Evolutionary conservation across 2,113 vertebrate genomes (phyloP), one percentile per base, ranked within the genome.

Genomic region (Proteles cristata): DNA sequence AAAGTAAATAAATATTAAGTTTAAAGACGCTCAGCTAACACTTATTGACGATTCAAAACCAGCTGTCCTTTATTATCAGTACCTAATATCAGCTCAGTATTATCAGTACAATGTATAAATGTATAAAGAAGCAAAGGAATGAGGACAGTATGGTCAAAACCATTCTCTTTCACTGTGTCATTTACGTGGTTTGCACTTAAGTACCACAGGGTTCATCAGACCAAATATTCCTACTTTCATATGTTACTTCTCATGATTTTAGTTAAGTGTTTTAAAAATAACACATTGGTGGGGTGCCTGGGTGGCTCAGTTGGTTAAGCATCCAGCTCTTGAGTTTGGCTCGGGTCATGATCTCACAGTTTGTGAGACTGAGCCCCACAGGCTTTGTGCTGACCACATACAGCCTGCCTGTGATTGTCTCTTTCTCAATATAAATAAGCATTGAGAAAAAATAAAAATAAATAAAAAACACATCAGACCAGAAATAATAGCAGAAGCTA

Each of bases 401-500:
- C 15, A 55, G 53, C 53, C 53, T 55, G 53, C 53, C 17, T 55
- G 53, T 55, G 53, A 55, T 55, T 55, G 5, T 55, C 53, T 55
- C 53, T 55, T 15, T 55, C 16, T 55, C 53, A 55, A 55, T 17
- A 55, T 55, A 55, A 50, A 11, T 50, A 50, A 55, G 16, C 53
- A 55, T 17, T 23, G 39, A 39, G 39, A 39, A 63, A 63, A 77
- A 96, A 94, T 48, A 48, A 48, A 5, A 50, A 50, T 50, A 96
- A 39, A 39, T 39, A 39, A 39, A 65, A 39, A 92, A 94, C 33
- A 43, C 17, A 11, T 1, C 69, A 66, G 63, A 45, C 11, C 53
- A 95, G 65, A 95, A 95, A 97, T 89, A 83, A 84, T 33, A 73
- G 45, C 65, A 55, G 31, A 43, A 89, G 63, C 71, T 71, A 94